Conservation (phyloP, 1,140 invertebrate genomes). For the Holotrichia oblita region DNA sequence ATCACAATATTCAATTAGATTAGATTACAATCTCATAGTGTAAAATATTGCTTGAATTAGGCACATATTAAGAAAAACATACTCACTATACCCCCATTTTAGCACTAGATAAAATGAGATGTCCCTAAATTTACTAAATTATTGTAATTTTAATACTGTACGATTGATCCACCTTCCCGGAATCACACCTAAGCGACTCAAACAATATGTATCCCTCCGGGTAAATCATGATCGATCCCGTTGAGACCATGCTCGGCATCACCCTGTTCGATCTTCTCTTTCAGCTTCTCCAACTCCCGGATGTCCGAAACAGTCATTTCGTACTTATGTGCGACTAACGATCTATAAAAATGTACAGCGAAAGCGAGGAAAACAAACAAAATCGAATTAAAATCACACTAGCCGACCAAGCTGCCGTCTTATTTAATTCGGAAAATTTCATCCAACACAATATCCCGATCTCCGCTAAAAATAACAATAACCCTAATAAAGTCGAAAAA, state of each 20-base stretch:
- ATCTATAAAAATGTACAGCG: slow-evolving; percentile 93
- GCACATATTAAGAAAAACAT: not conserved
- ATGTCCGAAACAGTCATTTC: slow-evolving; percentile 86
- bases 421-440: slow-evolving; percentile 81
- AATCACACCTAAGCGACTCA: not conserved
- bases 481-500: slow-evolving; percentile 94
- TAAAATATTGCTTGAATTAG: not conserved
- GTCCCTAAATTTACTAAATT: not conserved
- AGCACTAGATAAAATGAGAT: not conserved
- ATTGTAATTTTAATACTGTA: slow-evolving; percentile 18
- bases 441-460: slow-evolving; percentile 96
- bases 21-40: not conserved
- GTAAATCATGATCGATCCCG: slow-evolving; percentile 49
- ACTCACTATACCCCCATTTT: not conserved
- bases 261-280: slow-evolving; percentile 85
- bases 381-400: slow-evolving; percentile 91
- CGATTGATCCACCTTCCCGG: not conserved
- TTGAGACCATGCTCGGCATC: slow-evolving; percentile 57
- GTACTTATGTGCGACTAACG: slow-evolving; percentile 89
- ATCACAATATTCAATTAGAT: not conserved
- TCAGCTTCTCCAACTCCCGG: slow-evolving; percentile 82
- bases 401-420: slow-evolving; percentile 86
- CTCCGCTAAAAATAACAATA: slow-evolving; percentile 92
- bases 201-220: slow-evolving; percentile 54
- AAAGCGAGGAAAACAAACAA: slow-evolving; percentile 91